These are phyloP conservation scores for Chitala chitala DNA, from an alignment of 2,113 vertebrate genomes.

Conservation along the genomic window DNA sequence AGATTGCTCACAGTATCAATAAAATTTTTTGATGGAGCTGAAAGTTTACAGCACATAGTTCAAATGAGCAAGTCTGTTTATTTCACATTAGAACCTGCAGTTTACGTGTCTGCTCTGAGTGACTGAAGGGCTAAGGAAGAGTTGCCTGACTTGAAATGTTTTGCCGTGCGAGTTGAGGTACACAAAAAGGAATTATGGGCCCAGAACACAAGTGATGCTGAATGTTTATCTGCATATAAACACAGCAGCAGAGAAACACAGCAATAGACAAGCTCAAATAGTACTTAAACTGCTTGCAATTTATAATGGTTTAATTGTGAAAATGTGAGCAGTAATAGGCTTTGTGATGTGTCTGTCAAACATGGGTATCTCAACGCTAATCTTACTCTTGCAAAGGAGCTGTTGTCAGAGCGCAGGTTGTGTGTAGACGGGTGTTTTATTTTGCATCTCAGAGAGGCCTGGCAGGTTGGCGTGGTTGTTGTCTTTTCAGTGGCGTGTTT, in stretches of 20 bases:
- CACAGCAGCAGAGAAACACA: slow-evolving; percentile 24
- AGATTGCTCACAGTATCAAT: background rate
- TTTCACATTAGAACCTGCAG: too few species aligned
- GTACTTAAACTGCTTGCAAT: slow-evolving; percentile 42
- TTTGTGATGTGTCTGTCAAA: slow-evolving; percentile 41
- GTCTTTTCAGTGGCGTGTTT: background rate
- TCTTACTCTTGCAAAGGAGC: slow-evolving; percentile 33
- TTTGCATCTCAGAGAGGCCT: background rate
- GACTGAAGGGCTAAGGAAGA: slow-evolving; percentile 20
- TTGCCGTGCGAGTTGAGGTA: slow-evolving; percentile 36
- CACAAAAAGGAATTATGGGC: slow-evolving; percentile 44
- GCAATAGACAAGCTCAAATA: slow-evolving; percentile 42
- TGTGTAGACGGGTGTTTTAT: background rate
- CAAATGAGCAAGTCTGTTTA: background rate
- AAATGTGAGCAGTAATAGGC: slow-evolving; percentile 42
- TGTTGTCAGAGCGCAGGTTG: background rate
- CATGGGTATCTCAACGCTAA: slow-evolving; percentile 48
- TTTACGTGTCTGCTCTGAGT: slow-evolving; percentile 6
- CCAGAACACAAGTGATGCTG: slow-evolving; percentile 41
- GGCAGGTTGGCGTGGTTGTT: background rate
- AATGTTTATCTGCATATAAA: slow-evolving; percentile 39
- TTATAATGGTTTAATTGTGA: slow-evolving; percentile 59
- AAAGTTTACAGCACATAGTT: background rate
- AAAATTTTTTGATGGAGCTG: background rate
- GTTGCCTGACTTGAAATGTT: slow-evolving; percentile 28